Base-by-base conservation (phyloP, 2,888 invertebrate genomes). In the Conops quadrifasciatus region DNA sequence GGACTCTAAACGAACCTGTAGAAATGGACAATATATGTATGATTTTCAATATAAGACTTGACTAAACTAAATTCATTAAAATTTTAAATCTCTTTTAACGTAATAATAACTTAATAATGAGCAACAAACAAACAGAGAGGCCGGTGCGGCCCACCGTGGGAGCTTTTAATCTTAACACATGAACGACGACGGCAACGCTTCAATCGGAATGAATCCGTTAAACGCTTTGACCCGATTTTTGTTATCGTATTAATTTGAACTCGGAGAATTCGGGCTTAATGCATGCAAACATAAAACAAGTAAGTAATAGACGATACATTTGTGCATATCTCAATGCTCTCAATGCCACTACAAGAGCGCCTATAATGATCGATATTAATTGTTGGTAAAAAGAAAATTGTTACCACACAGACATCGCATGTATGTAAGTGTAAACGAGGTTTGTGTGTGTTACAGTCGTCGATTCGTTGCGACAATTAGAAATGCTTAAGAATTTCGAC, bases 1-100 rank as follows among this genome's bases (percentile, higher is more conserved):
- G 81, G 97, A 98, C 88, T 98, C 98, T 86, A 98, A 87, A 64
- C 97, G 93, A 73, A 98, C 95, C 96, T 96, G 63, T 0, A 76
- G 56, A 73, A 19, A 70, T 16, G 53, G 16, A 30, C 16, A 30
- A 30, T 36, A 30, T 36, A 36, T 16, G 1, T 49, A 21, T 56
- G 5, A 24, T 58, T 58, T 24, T 58, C 19, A 53, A 21, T 53
- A 21, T 21, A 53, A 21, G 53, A n/a, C 11, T 21, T 21, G n/a
- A 53, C 2, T 53, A 49, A 21, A 21, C 2, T 53, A n/a, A 21
- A 21, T 53, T 21, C 53, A 53, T 53, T 21, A 11, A 53, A 19
- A 19, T 3, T 53, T 53, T 53, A 21, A 36, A 21, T 53, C 21
- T 7, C 13, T 53, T 53, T 53, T 21, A 36, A 36, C 30, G 36